Evolutionary conservation across 2,888 invertebrate species (phyloP).

Genomic region (Epistrophe grossulariae): DNA sequence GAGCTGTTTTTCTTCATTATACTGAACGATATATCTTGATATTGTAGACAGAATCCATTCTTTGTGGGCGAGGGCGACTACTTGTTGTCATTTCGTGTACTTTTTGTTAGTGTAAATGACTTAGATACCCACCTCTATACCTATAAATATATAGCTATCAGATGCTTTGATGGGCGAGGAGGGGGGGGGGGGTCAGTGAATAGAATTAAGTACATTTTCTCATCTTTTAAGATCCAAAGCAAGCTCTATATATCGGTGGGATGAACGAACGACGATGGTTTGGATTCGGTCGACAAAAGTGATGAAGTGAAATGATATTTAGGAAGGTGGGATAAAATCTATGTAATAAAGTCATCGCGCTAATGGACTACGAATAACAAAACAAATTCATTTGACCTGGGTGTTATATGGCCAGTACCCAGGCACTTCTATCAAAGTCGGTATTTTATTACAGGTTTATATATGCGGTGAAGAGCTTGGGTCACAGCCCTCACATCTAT

Average conservation of each 20-base stretch:
- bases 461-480: neutral
- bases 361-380: conserved; percentile 34
- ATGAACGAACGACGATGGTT: neutral
- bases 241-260: conserved; percentile 2
- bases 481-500: neutral
- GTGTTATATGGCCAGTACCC: neutral
- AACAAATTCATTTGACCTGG: conserved; percentile 36
- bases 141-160: too few relatives aligned
- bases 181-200: neutral
- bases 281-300: neutral
- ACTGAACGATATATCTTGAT: conserved; percentile 76
- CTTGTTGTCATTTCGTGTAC: conserved; percentile 34
- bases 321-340: conserved; percentile 1
- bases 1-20: conserved; percentile 77
- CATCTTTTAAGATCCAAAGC: conserved; percentile 34
- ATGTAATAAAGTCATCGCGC: conserved; percentile 46
- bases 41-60: conserved; percentile 68
- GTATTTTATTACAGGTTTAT: conserved; percentile 31
- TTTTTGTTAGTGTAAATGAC: conserved; percentile 27
- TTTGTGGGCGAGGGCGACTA: conserved; percentile 52
- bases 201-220: conserved; percentile 41
- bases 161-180: too few relatives aligned
- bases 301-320: conserved; percentile 11
- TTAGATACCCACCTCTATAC: neutral
- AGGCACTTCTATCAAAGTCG: conserved; percentile 21